Evolutionary conservation across 2,888 invertebrate genomes (phyloP), one percentile per base, ranked within the genome.

Genomic region (Cephus nigrinus): DNA sequence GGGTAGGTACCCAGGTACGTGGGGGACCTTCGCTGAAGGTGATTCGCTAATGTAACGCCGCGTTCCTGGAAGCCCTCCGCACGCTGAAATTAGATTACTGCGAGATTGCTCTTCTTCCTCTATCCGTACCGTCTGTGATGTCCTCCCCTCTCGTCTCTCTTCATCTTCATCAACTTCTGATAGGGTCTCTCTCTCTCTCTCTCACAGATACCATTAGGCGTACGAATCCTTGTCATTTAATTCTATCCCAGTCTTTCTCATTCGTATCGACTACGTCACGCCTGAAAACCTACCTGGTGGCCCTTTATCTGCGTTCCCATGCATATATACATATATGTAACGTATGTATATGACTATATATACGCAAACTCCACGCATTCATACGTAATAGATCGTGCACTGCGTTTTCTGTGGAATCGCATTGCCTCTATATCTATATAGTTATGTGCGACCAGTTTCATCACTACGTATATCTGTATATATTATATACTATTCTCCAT

Each of bases 31-130:
- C 78, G 79, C 77, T 80, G 82, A 82, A 82, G 84, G 82, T 84
- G 83, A 82, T 86, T 89, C 86, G 88, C 87, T 90, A 90, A 89
- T 87, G 89, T 89, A 89, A 88, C 89, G 86, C 87, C 86, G 88
- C 89, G 87, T 90, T 90, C 89, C 87, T 85, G 87, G 89, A 90
- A 90, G 84, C 87, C 83, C 88, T 90, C 89, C 86, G 88, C 89
- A 89, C 88, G 87, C 86, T 89, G 89, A 90, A 90, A 90, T 90
- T 90, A 90, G 90, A 90, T 90, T 90, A 90, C 90, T 86, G 86
- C 87, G 87, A 90, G 89, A 90, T 90, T 90, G 88, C 88, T 89
- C 86, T 86, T 85, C 86, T 82, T 78, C 85, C 84, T 84, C 77
- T 77, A 80, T 55, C 9, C 55, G 55, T 55, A 55, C 55, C 23